Percentiles rank a stretch among this genome's conserved stretches.
Conservation (phyloP, 2,113 vertebrate species). For the Synodontis membranacea region DNA sequence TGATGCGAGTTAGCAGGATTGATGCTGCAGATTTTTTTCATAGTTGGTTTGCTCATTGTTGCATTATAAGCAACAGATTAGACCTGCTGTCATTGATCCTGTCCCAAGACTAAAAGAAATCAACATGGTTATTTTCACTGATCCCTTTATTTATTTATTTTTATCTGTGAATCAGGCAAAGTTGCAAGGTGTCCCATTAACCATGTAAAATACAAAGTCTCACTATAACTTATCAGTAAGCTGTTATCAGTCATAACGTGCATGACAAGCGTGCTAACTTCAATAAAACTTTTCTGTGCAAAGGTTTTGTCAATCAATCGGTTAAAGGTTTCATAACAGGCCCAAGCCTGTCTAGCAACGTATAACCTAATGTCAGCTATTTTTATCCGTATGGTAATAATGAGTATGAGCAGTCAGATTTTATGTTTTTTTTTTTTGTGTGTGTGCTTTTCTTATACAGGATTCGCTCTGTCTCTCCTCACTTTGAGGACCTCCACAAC, state of each 20-base stretch:
- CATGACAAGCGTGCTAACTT: too few relatives aligned
- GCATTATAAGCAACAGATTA: neutral
- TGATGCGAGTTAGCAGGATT: neutral
- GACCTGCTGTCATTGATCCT: neutral
- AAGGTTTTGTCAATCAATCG: neutral
- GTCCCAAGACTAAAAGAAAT: neutral
- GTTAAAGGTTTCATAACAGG: neutral
- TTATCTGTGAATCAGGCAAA: neutral
- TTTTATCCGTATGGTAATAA: neutral
- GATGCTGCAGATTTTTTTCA: neutral
- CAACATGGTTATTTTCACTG: neutral
- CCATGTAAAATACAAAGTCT: neutral
- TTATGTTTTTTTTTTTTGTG: too few relatives aligned
- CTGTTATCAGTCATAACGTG: neutral
- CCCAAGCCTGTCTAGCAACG: neutral
- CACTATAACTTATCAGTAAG: neutral
- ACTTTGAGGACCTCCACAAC: constrained; percentile 96
- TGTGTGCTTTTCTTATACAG: constrained; percentile 63
- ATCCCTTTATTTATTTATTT: neutral
- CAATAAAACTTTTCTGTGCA: too few relatives aligned
- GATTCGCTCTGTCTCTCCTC: constrained; percentile 88
- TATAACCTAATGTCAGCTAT: neutral
- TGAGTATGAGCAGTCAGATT: neutral
- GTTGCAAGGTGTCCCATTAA: neutral
- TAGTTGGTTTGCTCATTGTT: neutral